phyloP scores from a whole-genome alignment of 2,113 vertebrate genomes.

The Pungitius pungitius region DNA sequence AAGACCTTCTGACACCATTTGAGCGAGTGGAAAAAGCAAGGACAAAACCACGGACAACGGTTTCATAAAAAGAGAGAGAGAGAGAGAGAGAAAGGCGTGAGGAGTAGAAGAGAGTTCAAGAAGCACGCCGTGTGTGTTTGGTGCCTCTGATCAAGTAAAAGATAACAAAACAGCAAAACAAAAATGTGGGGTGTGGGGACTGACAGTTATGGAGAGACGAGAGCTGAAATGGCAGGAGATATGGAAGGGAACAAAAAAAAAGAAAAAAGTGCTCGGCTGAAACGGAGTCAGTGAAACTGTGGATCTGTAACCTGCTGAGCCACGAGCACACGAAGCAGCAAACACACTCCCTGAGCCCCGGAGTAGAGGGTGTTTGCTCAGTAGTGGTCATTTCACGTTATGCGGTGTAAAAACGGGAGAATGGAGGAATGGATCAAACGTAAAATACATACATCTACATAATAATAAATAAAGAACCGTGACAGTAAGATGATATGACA shows the following conservation, averaged over 20 bases:
- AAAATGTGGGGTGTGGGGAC: background rate
- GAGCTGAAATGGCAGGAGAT: background rate
- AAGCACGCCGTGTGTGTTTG: background rate
- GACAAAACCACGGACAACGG: slow-evolving; percentile 37
- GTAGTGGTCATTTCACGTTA: too few relatives aligned
- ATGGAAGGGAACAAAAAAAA: slow-evolving; percentile 28
- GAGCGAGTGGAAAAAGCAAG: slow-evolving; percentile 17
- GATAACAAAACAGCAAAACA: background rate
- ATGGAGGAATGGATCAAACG: too few relatives aligned
- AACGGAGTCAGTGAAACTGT: slow-evolving; percentile 13
- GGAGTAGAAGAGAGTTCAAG: background rate
- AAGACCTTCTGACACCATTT: slow-evolving; percentile 28
- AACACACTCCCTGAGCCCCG: background rate
- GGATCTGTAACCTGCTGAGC: slow-evolving; percentile 29
- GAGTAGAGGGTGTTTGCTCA: too few relatives aligned
- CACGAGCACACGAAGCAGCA: background rate
- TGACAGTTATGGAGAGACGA: background rate
- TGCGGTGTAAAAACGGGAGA: too few relatives aligned
- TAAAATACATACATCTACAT: too few relatives aligned
- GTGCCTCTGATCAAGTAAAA: background rate
- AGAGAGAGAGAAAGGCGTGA: background rate
- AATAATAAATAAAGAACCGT: too few relatives aligned
- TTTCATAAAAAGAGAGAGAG: background rate
- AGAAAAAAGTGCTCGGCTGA: slow-evolving; percentile 9
- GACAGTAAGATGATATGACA: too few relatives aligned